phyloP scores from a whole-genome alignment of 2,797 vertebrate species.

The Discoglossus pictus region DNA sequence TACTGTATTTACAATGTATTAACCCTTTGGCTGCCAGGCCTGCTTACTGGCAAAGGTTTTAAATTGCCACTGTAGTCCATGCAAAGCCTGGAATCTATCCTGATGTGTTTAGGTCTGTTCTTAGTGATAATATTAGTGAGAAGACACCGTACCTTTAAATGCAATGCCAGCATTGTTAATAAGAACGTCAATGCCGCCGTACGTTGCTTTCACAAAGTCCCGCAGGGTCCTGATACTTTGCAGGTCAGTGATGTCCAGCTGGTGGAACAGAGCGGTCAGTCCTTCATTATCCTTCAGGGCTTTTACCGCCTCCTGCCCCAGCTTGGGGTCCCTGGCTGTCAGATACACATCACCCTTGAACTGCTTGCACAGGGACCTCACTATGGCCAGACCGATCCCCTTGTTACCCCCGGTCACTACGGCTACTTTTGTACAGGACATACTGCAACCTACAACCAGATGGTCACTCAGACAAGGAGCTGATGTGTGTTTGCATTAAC shows the following conservation, averaged over 20 bases:
- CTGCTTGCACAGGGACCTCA: conserved; percentile 67
- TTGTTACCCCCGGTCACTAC: conserved; percentile 74
- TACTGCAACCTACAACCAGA: too few species aligned
- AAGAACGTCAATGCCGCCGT: conserved; percentile 82
- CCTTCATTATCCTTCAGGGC: conserved; percentile 74
- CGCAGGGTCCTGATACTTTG: conserved; percentile 75
- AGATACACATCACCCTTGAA: conserved; percentile 77
- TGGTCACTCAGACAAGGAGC: too few species aligned
- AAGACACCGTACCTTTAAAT: conserved; percentile 78
- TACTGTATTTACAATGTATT: too few species aligned
- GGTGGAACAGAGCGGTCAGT: conserved; percentile 75
- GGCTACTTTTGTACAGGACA: conserved; percentile 65
- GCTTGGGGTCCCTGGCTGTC: conserved; percentile 72
- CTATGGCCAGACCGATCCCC: conserved; percentile 72
- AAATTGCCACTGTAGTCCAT: too few species aligned
- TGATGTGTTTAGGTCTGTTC: too few species aligned
- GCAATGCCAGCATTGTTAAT: conserved; percentile 90
- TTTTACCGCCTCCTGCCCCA: conserved; percentile 74
- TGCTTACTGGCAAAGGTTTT: too few species aligned
- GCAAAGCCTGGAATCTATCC: too few species aligned
- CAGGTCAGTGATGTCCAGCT: conserved; percentile 81
- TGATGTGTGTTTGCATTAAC: too few species aligned
- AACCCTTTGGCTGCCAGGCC: too few species aligned
- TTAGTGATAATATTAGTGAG: too few species aligned
- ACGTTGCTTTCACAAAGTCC: conserved; percentile 72